These are phyloP conservation scores for Platycercus adscitus DNA, from an alignment of 2,113 vertebrate species.

Conservation along the genomic window DNA sequence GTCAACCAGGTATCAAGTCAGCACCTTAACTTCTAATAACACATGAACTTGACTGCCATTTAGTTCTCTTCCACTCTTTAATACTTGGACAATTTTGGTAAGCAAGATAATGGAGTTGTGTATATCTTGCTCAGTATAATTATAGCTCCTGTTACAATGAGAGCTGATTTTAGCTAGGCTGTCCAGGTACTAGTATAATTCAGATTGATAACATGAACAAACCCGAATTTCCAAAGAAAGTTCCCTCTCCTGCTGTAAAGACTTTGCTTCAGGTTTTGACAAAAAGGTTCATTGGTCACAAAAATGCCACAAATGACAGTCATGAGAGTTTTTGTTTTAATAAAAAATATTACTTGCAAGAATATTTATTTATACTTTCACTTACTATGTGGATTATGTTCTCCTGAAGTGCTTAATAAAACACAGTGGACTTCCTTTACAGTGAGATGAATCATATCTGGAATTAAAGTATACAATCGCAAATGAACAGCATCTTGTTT, in stretches of 20 bases:
- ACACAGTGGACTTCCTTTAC: neutral
- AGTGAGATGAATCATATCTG: neutral
- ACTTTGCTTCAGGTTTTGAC: neutral
- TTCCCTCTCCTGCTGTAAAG: neutral
- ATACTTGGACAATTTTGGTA: neutral
- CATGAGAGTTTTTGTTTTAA: neutral
- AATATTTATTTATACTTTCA: neutral
- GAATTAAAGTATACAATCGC: neutral
- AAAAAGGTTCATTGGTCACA: neutral
- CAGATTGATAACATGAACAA: neutral
- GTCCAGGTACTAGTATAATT: neutral
- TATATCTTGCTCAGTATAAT: neutral
- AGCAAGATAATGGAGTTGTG: neutral
- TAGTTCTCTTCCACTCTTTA: neutral
- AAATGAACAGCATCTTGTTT: neutral
- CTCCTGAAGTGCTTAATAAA: constrained; percentile 15
- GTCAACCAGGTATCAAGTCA: neutral
- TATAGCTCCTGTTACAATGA: neutral
- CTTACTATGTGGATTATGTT: neutral
- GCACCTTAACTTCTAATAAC: neutral
- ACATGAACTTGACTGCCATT: neutral
- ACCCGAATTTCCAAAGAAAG: neutral
- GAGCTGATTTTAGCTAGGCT: neutral
- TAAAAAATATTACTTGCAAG: neutral
- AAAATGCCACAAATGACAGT: neutral